A percentile compares a stretch with the other conserved stretches of the same genome.
Conservation (phyloP, 2,888 invertebrate genomes). For the Baronia brevicornis region DNA sequence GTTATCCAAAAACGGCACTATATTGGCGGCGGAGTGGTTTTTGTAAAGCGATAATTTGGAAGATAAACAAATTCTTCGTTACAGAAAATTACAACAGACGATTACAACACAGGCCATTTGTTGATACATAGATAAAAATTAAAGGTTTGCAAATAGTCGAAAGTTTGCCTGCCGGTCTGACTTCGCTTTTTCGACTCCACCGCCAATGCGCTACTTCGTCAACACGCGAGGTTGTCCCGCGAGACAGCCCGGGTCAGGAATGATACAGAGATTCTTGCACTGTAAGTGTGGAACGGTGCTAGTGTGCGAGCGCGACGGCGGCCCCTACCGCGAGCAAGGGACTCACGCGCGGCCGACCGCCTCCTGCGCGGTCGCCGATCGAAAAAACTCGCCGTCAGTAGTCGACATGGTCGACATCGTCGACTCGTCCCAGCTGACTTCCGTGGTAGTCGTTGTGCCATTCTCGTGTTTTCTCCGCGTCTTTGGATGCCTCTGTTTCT, state of each 20-base stretch:
- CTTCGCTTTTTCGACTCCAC: background rate
- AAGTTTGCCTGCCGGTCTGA: background rate
- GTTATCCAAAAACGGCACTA: too few relatives aligned
- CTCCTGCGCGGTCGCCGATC: slow-evolving; percentile 74
- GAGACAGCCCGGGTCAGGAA: slow-evolving; percentile 25
- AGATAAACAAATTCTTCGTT: too few relatives aligned
- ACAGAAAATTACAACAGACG: too few relatives aligned
- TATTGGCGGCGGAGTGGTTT: too few relatives aligned
- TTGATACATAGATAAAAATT: too few relatives aligned
- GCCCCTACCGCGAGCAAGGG: slow-evolving; percentile 65
- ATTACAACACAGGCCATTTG: too few relatives aligned
- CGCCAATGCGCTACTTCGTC: slow-evolving; percentile 31
- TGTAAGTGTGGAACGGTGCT: slow-evolving; percentile 68
- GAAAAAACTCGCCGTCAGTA: slow-evolving; percentile 74
- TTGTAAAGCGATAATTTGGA: too few relatives aligned
- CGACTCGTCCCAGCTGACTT: slow-evolving; percentile 67
- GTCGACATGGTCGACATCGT: slow-evolving; percentile 70
- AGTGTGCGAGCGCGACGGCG: slow-evolving; percentile 69
- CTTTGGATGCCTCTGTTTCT: slow-evolving; percentile 73
- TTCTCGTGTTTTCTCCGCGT: slow-evolving; percentile 68
- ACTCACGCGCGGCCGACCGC: slow-evolving; percentile 70
- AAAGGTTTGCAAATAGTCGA: too few relatives aligned
- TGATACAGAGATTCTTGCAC: slow-evolving; percentile 50
- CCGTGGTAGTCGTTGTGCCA: slow-evolving; percentile 65
- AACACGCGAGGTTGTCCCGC: slow-evolving; percentile 19